A percentile compares a stretch with the other conserved stretches of the same genome.
Conservation (phyloP, 2,113 vertebrate genomes). For the Nothocercus julius region DNA sequence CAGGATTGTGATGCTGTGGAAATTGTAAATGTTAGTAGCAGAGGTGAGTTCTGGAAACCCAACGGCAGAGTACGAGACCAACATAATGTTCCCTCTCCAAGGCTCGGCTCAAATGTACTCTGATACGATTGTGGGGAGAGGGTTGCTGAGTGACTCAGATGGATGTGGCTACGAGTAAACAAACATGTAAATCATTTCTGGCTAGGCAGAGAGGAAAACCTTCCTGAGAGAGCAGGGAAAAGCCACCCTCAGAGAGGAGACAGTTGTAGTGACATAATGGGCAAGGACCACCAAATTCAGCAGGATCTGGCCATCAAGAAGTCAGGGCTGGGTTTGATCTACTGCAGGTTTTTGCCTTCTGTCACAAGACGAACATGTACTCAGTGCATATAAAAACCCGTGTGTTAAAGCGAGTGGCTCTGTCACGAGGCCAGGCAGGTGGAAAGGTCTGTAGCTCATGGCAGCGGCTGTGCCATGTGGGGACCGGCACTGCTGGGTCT, state of each 20-base stretch:
- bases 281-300: neutral
- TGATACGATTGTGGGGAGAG: constrained; percentile 56
- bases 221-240: neutral
- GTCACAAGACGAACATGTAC: neutral
- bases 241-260: neutral
- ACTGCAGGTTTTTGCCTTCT: neutral
- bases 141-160: constrained; percentile 72
- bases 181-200: constrained; percentile 71
- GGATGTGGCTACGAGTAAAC: constrained; percentile 72
- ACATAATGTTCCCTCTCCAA: constrained; percentile 1
- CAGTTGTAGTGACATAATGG: neutral
- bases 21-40: neutral
- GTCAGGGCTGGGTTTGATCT: neutral
- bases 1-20: neutral
- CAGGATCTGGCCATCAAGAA: neutral
- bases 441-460: neutral
- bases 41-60: neutral
- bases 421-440: neutral
- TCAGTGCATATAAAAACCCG: neutral
- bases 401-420: neutral
- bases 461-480: neutral
- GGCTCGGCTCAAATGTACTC: constrained; percentile 41
- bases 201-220: neutral
- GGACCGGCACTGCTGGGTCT: neutral
- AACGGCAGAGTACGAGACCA: neutral